Conservation (phyloP, 2,797 vertebrate species). For the Halcyon smyrnensis region DNA sequence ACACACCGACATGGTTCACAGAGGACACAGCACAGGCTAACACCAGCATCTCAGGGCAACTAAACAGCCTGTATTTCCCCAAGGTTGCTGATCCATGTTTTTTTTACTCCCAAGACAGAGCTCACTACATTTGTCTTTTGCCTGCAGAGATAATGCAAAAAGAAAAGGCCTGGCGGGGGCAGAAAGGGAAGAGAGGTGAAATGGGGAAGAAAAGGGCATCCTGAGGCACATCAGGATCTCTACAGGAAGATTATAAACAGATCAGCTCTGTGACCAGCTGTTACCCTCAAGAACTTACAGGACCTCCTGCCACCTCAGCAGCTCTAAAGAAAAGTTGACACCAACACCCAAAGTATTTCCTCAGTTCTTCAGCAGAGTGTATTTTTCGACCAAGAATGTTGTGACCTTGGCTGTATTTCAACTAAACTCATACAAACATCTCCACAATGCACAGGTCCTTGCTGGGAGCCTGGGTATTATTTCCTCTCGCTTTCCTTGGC, state of each 20-base stretch:
- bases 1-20: neutral
- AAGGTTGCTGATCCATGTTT: rapidly evolving
- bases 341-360: neutral
- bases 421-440: neutral
- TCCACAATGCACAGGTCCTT: neutral
- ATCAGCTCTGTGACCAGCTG: neutral
- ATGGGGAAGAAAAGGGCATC: neutral
- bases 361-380: neutral
- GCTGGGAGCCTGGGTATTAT: neutral
- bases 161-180: neutral
- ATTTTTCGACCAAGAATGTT: neutral
- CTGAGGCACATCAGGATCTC: neutral
- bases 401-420: neutral
- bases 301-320: neutral
- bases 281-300: neutral
- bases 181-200: neutral
- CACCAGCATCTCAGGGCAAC: neutral
- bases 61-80: neutral
- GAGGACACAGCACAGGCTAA: neutral
- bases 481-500: constrained; percentile 7
- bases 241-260: neutral
- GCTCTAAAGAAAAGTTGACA: neutral
- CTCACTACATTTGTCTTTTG: neutral
- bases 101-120: neutral
- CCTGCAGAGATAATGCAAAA: neutral